Evolutionary conservation across 2,113 vertebrate species (phyloP).

Genomic region (Nesogale talazaci): DNA sequence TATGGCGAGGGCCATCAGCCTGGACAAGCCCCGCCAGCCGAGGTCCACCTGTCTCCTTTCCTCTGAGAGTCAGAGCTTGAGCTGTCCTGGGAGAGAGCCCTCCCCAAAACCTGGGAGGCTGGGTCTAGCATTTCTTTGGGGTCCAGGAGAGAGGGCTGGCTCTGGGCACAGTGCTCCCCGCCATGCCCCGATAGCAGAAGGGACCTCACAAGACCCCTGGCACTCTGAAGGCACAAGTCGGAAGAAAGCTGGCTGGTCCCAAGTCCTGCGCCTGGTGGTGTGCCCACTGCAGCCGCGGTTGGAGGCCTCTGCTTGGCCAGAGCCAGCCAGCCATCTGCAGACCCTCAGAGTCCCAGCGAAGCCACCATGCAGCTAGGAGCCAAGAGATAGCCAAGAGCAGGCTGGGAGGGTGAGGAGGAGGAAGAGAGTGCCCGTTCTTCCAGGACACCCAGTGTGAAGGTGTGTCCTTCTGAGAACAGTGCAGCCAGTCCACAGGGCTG

Average conservation of each 20-base stretch:
- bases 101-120: neutral
- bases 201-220: neutral
- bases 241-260: neutral
- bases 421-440: neutral
- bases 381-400: neutral
- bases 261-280: neutral
- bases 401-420: too few relatives aligned
- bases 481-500: neutral
- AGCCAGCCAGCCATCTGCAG: neutral
- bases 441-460: neutral
- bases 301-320: neutral
- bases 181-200: neutral
- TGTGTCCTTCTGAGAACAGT: neutral
- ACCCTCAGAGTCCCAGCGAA: neutral
- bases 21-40: too few relatives aligned
- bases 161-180: neutral
- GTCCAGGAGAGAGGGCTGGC: neutral
- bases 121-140: neutral
- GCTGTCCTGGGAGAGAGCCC: neutral
- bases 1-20: neutral
- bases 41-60: neutral
- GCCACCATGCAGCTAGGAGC: neutral
- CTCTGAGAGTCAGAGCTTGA: neutral
- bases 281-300: accelerated
- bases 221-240: neutral